These are phyloP conservation scores for Tenthredo notha DNA, from an alignment of 2,888 invertebrate genomes.

Conservation along the genomic window DNA sequence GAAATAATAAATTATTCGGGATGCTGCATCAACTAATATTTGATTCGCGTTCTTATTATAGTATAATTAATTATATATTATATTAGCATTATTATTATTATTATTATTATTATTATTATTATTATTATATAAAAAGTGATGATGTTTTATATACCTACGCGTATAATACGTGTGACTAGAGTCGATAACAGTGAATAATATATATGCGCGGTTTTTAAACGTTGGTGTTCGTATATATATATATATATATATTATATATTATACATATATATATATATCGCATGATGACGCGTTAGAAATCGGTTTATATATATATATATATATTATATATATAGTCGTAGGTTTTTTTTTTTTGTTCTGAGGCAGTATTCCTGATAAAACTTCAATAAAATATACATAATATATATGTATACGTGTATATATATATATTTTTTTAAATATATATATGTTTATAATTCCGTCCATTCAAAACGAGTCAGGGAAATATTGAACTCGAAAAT, in stretches of 20 bases:
- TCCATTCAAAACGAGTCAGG: conserved; percentile 37
- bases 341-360: too few species aligned
- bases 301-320: neutral
- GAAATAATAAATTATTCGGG: neutral
- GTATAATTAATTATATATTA: neutral
- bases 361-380: too few species aligned
- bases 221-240: conserved; percentile 2
- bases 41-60: conserved; percentile 4
- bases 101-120: neutral
- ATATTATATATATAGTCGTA: neutral
- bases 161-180: neutral
- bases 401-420: neutral
- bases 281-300: neutral
- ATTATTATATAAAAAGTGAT: conserved; percentile 12
- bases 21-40: conserved; percentile 6
- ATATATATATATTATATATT: neutral
- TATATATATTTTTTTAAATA: neutral
- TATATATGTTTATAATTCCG: conserved; percentile 8
- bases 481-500: neutral
- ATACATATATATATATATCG: neutral
- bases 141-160: conserved; percentile 6
- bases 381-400: neutral
- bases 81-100: conserved; percentile 5
- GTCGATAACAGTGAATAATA: conserved; percentile 7
- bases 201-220: conserved; percentile 10